phyloP scores from a whole-genome alignment of 2,888 invertebrate species.

The Sipha maydis region DNA sequence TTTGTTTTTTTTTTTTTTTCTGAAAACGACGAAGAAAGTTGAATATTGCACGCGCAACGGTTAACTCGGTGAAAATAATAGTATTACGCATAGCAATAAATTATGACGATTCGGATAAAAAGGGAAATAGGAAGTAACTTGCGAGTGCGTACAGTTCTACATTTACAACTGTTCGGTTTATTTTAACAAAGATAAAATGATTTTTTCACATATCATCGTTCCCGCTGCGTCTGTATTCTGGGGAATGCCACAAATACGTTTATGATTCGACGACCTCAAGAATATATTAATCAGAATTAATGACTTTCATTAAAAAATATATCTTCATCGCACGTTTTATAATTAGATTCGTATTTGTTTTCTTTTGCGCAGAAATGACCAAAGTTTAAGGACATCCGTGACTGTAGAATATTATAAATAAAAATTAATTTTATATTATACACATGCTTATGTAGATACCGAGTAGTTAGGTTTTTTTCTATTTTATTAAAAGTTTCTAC shows the following conservation, averaged over 20 bases:
- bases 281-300: background rate
- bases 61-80: background rate
- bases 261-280: background rate
- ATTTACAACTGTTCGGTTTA: background rate
- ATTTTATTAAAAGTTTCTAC: constrained; percentile 13
- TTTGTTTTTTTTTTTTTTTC: constrained; percentile 20
- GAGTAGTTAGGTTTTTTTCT: background rate
- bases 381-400: background rate
- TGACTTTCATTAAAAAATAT: background rate
- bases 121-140: background rate
- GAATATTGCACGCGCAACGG: background rate
- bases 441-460: background rate
- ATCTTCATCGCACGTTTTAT: background rate
- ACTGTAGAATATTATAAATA: background rate
- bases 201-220: background rate
- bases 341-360: background rate
- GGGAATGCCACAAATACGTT: too few species aligned
- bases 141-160: background rate
- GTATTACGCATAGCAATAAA: background rate
- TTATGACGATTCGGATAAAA: background rate
- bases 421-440: background rate
- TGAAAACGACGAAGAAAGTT: constrained; percentile 38
- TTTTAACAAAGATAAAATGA: background rate
- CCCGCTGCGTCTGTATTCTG: background rate
- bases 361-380: background rate